Conservation (phyloP, 2,888 invertebrate genomes). For the Drosophila prostipennis region DNA sequence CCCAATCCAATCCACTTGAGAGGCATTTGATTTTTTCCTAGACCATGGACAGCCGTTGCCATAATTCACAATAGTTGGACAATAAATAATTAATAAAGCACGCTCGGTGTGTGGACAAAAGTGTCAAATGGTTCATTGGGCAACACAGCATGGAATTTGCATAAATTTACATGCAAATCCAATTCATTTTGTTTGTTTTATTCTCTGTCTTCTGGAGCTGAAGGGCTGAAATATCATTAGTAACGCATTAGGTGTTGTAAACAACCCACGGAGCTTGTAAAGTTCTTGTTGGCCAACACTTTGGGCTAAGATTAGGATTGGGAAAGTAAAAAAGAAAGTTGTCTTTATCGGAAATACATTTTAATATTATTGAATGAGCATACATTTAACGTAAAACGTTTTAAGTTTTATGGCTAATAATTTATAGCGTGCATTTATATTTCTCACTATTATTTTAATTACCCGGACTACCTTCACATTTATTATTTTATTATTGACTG, state of each 20-base stretch:
- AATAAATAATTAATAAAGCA: conserved; percentile 75
- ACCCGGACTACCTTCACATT: too few relatives aligned
- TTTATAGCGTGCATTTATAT: not conserved
- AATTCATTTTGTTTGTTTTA: conserved; percentile 50
- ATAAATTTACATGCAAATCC: conserved; percentile 64
- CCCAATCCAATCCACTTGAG: conserved; percentile 12
- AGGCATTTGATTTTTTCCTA: conserved; percentile 32
- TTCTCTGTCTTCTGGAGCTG: conserved; percentile 5
- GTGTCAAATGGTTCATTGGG: conserved; percentile 73
- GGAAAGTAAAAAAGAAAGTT: conserved; percentile 11
- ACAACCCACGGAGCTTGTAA: conserved; percentile 27
- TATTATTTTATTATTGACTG: not conserved
- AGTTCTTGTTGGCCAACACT: conserved; percentile 39
- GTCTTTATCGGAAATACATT: not conserved
- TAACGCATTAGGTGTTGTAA: conserved; percentile 30
- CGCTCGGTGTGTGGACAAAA: conserved; percentile 64
- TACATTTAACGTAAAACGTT: not conserved
- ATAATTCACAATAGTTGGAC: conserved; percentile 69
- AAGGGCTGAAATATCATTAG: conserved; percentile 46
- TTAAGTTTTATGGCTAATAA: not conserved
- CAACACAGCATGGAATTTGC: conserved; percentile 70
- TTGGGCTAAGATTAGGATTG: conserved; percentile 7
- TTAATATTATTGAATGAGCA: not conserved
- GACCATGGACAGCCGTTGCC: conserved; percentile 41
- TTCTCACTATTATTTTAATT: not conserved